A percentile compares a stretch with the other conserved stretches of the same genome.
These are phyloP conservation scores for Philereme vetulata DNA, from an alignment of 2,888 invertebrate genomes.

Conservation along the genomic window DNA sequence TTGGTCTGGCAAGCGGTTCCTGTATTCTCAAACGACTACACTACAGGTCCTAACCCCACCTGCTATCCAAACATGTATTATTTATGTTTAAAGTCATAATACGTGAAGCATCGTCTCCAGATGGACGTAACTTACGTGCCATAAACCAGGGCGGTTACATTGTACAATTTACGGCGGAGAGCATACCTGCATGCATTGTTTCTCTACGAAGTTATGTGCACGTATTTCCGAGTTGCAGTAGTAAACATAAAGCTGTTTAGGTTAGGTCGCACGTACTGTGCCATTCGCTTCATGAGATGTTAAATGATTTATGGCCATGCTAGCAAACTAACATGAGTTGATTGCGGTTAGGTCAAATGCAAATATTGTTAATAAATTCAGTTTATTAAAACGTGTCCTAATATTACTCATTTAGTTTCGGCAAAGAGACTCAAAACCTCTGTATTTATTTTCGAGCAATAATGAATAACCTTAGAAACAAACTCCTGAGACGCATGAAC, in stretches of 20 bases:
- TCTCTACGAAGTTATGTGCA: slow-evolving; percentile 47
- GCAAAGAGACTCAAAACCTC: too few relatives aligned
- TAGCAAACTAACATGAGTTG: slow-evolving; percentile 6
- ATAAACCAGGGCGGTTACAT: slow-evolving; percentile 52
- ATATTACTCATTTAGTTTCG: too few relatives aligned
- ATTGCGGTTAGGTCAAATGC: neutral
- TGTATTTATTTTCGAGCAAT: too few relatives aligned
- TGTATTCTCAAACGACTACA: too few relatives aligned
- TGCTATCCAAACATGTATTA: slow-evolving; percentile 16
- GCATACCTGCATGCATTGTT: slow-evolving; percentile 59
- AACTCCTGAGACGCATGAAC: too few relatives aligned
- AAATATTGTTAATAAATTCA: too few relatives aligned
- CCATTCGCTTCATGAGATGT: slow-evolving; percentile 15
- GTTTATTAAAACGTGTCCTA: too few relatives aligned
- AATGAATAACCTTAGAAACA: too few relatives aligned
- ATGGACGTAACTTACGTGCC: slow-evolving; percentile 64
- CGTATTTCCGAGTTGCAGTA: slow-evolving; percentile 33
- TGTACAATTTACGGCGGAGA: slow-evolving; percentile 40
- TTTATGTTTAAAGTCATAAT: slow-evolving; percentile 39
- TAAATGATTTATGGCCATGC: slow-evolving; percentile 8
- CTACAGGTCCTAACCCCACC: neutral
- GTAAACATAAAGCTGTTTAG: slow-evolving; percentile 35
- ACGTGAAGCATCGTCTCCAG: slow-evolving; percentile 39
- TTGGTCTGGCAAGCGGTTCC: too few relatives aligned
- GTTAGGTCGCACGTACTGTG: slow-evolving; percentile 33